Conservation (phyloP, 1,140 invertebrate genomes). For the Drosophila busckii region DNA sequence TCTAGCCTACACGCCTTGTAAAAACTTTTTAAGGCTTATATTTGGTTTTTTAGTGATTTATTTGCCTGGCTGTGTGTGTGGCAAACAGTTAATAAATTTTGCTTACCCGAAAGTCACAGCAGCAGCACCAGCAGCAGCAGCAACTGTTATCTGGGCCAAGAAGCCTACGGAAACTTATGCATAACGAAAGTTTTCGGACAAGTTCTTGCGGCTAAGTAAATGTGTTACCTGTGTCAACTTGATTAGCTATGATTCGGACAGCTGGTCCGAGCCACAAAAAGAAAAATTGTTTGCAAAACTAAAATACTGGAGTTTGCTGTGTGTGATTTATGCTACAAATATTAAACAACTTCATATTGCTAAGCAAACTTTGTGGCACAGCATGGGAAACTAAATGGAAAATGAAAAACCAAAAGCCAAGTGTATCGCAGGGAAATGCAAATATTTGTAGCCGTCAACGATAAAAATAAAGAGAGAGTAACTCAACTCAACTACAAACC, state of each 20-base stretch:
- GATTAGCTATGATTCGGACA: constrained; percentile 56
- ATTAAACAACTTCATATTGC: constrained; percentile 27
- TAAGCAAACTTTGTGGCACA: constrained; percentile 6
- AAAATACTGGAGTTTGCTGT: constrained; percentile 35
- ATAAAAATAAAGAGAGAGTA: constrained; percentile 16
- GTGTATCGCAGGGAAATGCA: constrained; percentile 40
- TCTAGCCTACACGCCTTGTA: constrained; percentile 11
- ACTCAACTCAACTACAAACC: constrained; percentile 50
- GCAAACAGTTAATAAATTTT: constrained; percentile 69
- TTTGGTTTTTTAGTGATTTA: constrained; percentile 52
- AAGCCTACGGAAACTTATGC: constrained; percentile 29
- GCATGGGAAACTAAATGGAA: too few relatives aligned
- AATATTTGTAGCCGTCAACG: constrained; percentile 48
- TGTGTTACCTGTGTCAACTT: constrained; percentile 61
- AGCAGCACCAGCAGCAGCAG: too few relatives aligned
- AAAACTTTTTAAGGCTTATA: constrained; percentile 19
- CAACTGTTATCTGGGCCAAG: constrained; percentile 48
- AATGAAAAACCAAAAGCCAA: too few relatives aligned
- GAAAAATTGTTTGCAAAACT: background rate
- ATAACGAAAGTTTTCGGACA: constrained; percentile 53
- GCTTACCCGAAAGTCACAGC: constrained; percentile 47
- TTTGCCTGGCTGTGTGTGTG: constrained; percentile 50
- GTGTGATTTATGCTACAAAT: constrained; percentile 64
- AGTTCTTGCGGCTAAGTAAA: constrained; percentile 30
- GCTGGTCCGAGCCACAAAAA: constrained; percentile 9